Percentiles rank a stretch among this genome's conserved stretches.
Conservation (phyloP, 2,113 vertebrate genomes). For the Fulmarus glacialis region DNA sequence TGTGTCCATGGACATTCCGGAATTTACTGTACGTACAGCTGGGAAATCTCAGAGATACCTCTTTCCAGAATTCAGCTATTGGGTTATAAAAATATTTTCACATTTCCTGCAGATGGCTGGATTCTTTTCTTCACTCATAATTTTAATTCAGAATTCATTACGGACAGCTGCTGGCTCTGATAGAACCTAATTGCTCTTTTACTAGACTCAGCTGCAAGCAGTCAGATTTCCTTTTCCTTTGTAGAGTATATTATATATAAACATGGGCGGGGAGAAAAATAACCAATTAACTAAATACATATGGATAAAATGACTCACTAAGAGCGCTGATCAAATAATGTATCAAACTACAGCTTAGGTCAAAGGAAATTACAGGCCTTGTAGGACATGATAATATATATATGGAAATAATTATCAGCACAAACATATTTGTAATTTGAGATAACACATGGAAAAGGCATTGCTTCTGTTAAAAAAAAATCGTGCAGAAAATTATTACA, state of each 20-base stretch:
- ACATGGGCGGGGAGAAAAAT: conserved; percentile 73
- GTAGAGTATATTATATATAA: conserved; percentile 74
- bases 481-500: conserved; percentile 14
- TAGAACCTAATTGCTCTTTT: conserved; percentile 77
- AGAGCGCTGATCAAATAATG: conserved; percentile 73
- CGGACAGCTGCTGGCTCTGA: conserved; percentile 81
- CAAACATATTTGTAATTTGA: conserved; percentile 55
- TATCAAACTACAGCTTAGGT: conserved; percentile 72
- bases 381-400: conserved; percentile 70
- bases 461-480: background rate
- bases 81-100: conserved; percentile 82
- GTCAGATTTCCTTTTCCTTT: conserved; percentile 73
- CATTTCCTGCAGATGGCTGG: conserved; percentile 81
- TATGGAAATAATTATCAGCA: conserved; percentile 65
- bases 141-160: conserved; percentile 82
- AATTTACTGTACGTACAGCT: conserved; percentile 77
- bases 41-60: conserved; percentile 75
- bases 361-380: conserved; percentile 76
- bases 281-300: conserved; percentile 79
- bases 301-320: conserved; percentile 74
- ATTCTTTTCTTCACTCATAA: conserved; percentile 78
- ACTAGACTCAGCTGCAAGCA: conserved; percentile 75
- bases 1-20: conserved; percentile 55
- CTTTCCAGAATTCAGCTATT: conserved; percentile 72
- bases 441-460: conserved; percentile 31